A percentile compares a stretch with the other conserved stretches of the same genome.
These are phyloP conservation scores for Clanis bilineata DNA, from an alignment of 2,888 invertebrate species.

Conservation along the genomic window DNA sequence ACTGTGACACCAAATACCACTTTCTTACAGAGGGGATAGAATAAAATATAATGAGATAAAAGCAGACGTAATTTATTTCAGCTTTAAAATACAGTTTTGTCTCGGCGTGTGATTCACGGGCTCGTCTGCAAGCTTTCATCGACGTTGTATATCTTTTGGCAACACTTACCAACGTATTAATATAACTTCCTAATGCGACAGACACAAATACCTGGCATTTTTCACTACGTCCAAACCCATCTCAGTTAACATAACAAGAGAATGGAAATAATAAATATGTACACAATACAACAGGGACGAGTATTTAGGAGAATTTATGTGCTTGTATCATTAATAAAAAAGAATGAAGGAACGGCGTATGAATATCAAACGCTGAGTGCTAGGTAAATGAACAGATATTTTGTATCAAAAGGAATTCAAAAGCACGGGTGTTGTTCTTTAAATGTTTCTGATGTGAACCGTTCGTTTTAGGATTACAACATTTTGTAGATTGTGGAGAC, in stretches of 20 bases:
- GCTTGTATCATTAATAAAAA: not conserved
- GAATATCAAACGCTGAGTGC: not conserved
- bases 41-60: slow-evolving; percentile 6
- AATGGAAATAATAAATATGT: not conserved
- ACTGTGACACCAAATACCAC: not conserved
- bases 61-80: slow-evolving; percentile 11
- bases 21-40: not conserved
- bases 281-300: not conserved
- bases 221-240: slow-evolving; percentile 1
- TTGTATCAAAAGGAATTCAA: not conserved
- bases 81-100: slow-evolving; percentile 13
- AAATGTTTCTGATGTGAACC: too few relatives aligned
- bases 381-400: not conserved
- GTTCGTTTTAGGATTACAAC: too few relatives aligned
- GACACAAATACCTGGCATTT: slow-evolving; percentile 16
- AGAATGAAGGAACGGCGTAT: not conserved
- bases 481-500: too few relatives aligned
- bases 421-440: not conserved
- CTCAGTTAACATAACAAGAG: not conserved
- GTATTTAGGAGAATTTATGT: not conserved
- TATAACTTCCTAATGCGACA: slow-evolving; percentile 36
- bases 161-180: slow-evolving; percentile 39
- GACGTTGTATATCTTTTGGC: slow-evolving; percentile 33
- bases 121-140: slow-evolving; percentile 15
- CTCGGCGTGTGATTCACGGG: not conserved